phyloP scores from a whole-genome alignment of 2,113 vertebrate genomes.

The Ginglymostoma cirratum region DNA sequence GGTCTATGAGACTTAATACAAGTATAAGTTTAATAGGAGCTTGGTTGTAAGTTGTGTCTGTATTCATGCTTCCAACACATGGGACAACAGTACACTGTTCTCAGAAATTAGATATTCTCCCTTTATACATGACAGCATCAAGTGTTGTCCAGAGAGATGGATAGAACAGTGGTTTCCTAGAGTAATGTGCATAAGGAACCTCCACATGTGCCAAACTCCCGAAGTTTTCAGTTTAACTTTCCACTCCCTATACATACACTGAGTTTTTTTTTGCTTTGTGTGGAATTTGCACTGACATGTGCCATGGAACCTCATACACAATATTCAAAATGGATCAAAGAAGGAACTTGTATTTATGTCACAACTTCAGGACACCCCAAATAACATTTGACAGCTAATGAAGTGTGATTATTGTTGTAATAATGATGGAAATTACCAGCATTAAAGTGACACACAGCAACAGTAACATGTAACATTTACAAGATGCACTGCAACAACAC shows the following conservation, averaged over 20 bases:
- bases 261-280: not conserved
- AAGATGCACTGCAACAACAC: no score
- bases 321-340: not conserved
- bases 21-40: not conserved
- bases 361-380: not conserved
- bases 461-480: no score
- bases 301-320: not conserved
- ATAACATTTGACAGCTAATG: not conserved
- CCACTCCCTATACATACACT: not conserved
- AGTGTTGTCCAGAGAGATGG: not conserved
- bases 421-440: not conserved
- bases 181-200: not conserved
- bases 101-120: not conserved
- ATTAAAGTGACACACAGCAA: not conserved
- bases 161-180: not conserved
- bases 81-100: not conserved
- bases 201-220: not conserved
- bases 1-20: not conserved
- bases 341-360: not conserved
- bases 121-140: not conserved
- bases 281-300: not conserved
- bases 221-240: not conserved
- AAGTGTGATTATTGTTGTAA: not conserved
- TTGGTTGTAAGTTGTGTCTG: not conserved
- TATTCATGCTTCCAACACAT: not conserved